Base-by-base conservation (phyloP, 1,140 invertebrate genomes). In the Drosophila persimilis region DNA sequence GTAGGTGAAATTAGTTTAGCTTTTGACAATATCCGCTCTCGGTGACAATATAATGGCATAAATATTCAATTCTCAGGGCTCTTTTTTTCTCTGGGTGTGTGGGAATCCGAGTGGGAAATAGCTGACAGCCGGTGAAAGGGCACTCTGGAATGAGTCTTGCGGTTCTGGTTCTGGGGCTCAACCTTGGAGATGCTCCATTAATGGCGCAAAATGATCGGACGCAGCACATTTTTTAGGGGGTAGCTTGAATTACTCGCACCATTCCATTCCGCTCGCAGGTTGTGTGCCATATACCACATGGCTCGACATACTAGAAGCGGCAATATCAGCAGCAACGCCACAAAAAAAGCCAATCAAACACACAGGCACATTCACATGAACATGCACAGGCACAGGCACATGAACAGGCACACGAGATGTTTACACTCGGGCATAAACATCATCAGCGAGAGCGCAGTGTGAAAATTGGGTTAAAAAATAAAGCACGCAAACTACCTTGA, bases 401-500 rank as follows among this genome's bases (percentile, higher is more conserved):
- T 20, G 20, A 9, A 53, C 29, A 29, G 7, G 29, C 29, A 29
- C 29, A 29, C 29, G 29, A 29, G 29, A 29, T 29, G 29, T 29
- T 29, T 44, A 17, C 31, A 39, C n/a, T 60, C 35, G 51, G 35
- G 52, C 43, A 61, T 69, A 59, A 52, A 70, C 65, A 63, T 46
- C 26, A 69, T 20, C 31, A 45, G 62, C 6, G 15, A 6, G 29
- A 11, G 54, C 52, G 52, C 46, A 67, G 22, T 58, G 22, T 53
- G 51, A 69, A 77, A 84, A 84, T 85, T 80, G 80, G 80, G 81
- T 85, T 85, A 77, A 76, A 78, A 85, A 77, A 77, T 80, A 85
- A 85, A 86, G 81, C 80, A 85, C 77, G 80, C 80, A 77, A 85
- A 85, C 81, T 73, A 85, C 80, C 80, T 85, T 85, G 80, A 85